These are phyloP conservation scores for Lacerta viridis DNA, from an alignment of 2,797 vertebrate genomes.

Conservation along the genomic window DNA sequence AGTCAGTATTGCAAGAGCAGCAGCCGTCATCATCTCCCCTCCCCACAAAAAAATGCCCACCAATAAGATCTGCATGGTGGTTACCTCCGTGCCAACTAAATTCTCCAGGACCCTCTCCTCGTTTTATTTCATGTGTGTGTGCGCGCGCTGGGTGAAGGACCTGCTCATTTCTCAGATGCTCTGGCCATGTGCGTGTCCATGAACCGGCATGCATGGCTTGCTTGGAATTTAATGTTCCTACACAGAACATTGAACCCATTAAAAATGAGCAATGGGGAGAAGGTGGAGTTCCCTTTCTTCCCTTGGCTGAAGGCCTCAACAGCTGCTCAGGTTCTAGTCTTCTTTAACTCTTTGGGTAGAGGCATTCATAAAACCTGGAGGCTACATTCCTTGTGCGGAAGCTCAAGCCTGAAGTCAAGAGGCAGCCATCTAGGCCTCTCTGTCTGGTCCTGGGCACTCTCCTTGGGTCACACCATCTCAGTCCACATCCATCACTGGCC, in stretches of 20 bases:
- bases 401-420: too few relatives aligned
- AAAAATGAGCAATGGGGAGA: constrained; percentile 14
- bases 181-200: not conserved
- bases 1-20: not conserved
- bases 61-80: too few relatives aligned
- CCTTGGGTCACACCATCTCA: too few relatives aligned
- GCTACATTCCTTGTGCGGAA: too few relatives aligned
- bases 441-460: too few relatives aligned
- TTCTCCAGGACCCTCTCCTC: not conserved
- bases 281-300: not conserved
- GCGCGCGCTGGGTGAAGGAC: not conserved
- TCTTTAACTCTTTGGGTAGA: not conserved
- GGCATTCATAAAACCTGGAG: not conserved
- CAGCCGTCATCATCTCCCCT: not conserved
- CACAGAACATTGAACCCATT: constrained; percentile 42
- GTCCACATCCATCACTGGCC: too few relatives aligned
- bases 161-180: constrained; percentile 12
- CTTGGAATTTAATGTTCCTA: constrained; percentile 46
- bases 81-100: not conserved
- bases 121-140: not conserved
- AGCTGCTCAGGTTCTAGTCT: not conserved
- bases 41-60: not conserved
- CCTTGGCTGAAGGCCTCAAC: constrained; percentile 4
- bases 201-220: constrained; percentile 30
- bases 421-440: too few relatives aligned